phyloP scores from a whole-genome alignment of 2,113 vertebrate species.

The Rhea americana region DNA sequence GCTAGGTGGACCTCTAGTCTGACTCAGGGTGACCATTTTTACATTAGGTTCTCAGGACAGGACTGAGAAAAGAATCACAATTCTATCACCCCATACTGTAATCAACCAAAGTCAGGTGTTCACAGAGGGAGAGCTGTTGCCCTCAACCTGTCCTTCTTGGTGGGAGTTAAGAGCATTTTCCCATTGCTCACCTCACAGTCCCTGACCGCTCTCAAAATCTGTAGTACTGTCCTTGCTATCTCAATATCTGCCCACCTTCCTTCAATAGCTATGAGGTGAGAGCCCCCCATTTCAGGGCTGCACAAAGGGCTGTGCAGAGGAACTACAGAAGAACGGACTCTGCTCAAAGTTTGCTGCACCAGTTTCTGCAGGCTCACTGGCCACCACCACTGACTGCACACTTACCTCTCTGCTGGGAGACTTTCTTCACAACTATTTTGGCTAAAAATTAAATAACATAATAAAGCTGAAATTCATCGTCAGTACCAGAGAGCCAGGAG shows the following conservation, averaged over 20 bases:
- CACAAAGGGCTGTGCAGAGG: background rate
- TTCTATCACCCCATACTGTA: background rate
- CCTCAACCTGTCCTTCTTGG: background rate
- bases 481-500: background rate
- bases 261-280: background rate
- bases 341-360: background rate
- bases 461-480: fast-evolving
- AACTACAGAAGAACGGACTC: background rate
- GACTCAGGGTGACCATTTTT: background rate
- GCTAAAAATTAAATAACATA: background rate
- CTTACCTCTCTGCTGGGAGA: background rate
- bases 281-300: background rate
- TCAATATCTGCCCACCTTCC: background rate
- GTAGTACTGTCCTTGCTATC: background rate
- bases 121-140: no score
- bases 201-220: background rate
- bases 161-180: background rate
- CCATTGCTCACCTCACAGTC: background rate
- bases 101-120: background rate
- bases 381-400: fast-evolving
- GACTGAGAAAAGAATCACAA: background rate
- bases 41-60: background rate
- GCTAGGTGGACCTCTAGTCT: background rate
- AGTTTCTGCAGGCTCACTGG: fast-evolving
- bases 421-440: background rate